These are phyloP conservation scores for Smutsia gigantea DNA, from an alignment of 2,797 vertebrate species.

Conservation along the genomic window DNA sequence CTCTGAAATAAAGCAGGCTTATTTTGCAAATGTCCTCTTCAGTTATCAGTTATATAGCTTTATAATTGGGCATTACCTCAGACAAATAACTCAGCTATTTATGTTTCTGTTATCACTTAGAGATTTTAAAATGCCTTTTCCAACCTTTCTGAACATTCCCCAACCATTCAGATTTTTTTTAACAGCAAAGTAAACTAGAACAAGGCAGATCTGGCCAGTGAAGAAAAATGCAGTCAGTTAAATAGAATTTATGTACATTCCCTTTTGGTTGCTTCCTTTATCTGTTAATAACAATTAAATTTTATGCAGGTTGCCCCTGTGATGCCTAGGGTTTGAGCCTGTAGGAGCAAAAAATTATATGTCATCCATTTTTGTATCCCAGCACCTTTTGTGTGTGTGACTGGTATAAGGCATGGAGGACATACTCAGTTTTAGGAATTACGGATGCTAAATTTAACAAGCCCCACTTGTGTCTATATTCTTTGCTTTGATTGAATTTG, in stretches of 20 bases:
- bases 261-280: not conserved
- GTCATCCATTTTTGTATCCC: not conserved
- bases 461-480: not conserved
- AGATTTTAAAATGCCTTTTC: slow-evolving; percentile 34
- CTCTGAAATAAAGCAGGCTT: not conserved
- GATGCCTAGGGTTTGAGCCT: not conserved
- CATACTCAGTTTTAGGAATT: slow-evolving; percentile 1
- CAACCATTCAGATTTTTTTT: not conserved
- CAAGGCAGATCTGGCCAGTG: not conserved
- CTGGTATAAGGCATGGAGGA: not conserved
- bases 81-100: not conserved
- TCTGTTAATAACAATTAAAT: not conserved
- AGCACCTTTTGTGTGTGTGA: not conserved
- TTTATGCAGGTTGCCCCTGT: not conserved
- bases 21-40: not conserved
- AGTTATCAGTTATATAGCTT: not conserved
- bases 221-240: not conserved
- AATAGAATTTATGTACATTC: not conserved
- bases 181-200: not conserved
- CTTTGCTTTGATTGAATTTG: slow-evolving; percentile 31
- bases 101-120: slow-evolving; percentile 17
- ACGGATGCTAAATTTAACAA: slow-evolving; percentile 33
- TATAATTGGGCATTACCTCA: not conserved
- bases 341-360: not conserved
- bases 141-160: not conserved